Base-by-base conservation (phyloP, 2,797 vertebrate genomes). In the Tangara arthus region DNA sequence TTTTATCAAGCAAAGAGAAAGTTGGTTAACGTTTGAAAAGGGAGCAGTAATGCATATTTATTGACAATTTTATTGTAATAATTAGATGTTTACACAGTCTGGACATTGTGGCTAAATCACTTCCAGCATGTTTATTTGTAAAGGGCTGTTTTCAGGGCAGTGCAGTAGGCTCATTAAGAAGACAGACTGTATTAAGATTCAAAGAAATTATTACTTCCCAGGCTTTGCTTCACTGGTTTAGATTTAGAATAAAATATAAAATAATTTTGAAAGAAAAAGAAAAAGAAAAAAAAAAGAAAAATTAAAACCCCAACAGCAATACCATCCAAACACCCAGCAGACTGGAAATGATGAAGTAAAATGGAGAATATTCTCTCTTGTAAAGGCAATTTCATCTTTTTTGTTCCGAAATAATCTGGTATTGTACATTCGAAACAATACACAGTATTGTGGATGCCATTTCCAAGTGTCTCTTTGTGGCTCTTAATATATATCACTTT, bases 1-100 rank as follows among this genome's bases (percentile, higher is more conserved):
- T 97, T 98, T 97, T 97, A 97, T 97, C 97, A 97, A 97, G 96
- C 87, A 87, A 96, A 97, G 93, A 94, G 93, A 97, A 98, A 98
- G 96, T 97, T 98, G 96, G 95, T 96, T 97, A 97, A 98, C n/a
- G 50, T 97, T 97, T 97, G 96, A 97, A 97, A 97, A 96, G 97
- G 97, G 96, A 97, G 97, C 95, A 93, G 95, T 98, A 98, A 97
- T 97, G 97, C 96, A 97, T 97, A 98, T 98, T 97, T 98, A 98
- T 97, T 97, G 97, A 97, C 97, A 97, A 97, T 97, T 97, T 98
- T 98, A 97, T 97, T 97, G 97, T 97, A 97, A 98, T 98, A 98
- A 98, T 97, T 97, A 98, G 97, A 97, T 97, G 97, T 98, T 98
- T 98, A 97, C 97, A 98, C 96, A 97, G 97, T 97, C 97, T 97